Evolutionary conservation across 2,797 vertebrate genomes (phyloP), one percentile per base, ranked within the genome.

Genomic region (Semaprochilodus insignis): DNA sequence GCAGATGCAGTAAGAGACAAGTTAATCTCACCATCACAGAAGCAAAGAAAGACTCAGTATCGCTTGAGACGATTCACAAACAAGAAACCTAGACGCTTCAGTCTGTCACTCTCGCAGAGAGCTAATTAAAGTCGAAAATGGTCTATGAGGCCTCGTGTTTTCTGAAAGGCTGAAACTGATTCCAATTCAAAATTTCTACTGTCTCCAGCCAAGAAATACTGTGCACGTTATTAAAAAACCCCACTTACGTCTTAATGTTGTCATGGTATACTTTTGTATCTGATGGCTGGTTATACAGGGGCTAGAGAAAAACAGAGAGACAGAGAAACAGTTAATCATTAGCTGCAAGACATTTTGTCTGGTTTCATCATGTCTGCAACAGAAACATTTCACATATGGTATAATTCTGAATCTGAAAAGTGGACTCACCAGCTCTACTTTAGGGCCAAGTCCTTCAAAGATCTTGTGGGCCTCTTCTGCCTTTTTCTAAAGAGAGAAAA

Each of bases 241-340:
- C 84, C 90, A 98, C 98, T 99, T 93, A 99, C 98, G 97, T 99
- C 93, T 99, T 99, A 91, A 99, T 99, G 96, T 99, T 99, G 90
- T 99, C 97, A 88, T 99, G 98, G 93, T 99, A 99, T 79, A 99
- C 97, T 90, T 99, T 99, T 77, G 98, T 99, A 92, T 99, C 98
- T 4, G 98, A 99, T 0, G 98, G 98, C 78, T 99, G 98, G 94
- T 99, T 99, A 90, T 99, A 99, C 74, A 99, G 95, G 17, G 98
- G 98, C 98, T 99, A 85, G 48, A 90, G 89, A 87, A 85, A 67
- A 52, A 72, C 81, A 36, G 90, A 89, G 88, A 40, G 11, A 80
- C 5, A 80, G 31, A 74, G 15, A 57, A 57, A 54, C 0, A 23
- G 86, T 90, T 87, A 87, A 84, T 88, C 21, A 88, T 90, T 87